Conservation (phyloP, 1,140 invertebrate genomes). For the Eriosoma lanigerum region DNA sequence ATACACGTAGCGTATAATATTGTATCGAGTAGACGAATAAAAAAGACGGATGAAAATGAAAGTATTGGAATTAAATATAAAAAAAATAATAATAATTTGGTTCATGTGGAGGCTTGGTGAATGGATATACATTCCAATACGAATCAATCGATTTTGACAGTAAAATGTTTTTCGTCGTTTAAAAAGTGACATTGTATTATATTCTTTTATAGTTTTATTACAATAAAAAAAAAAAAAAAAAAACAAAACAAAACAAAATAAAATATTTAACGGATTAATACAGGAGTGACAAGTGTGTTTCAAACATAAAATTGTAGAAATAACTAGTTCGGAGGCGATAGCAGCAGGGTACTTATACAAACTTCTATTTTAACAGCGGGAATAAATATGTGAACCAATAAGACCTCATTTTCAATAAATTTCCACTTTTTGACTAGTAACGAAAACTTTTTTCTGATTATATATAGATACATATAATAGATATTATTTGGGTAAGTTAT, state of each 20-base stretch:
- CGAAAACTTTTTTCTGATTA: too few relatives aligned
- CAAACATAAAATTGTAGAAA: slow-evolving; percentile 18
- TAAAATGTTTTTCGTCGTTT: slow-evolving; percentile 38
- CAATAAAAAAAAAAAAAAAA: slow-evolving; percentile 18
- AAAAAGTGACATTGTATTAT: slow-evolving; percentile 24
- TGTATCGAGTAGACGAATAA: neutral
- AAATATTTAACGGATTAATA: slow-evolving; percentile 38
- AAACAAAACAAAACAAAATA: too few relatives aligned
- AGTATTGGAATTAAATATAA: slow-evolving; percentile 12
- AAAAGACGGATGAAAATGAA: slow-evolving; percentile 25
- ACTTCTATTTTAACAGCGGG: slow-evolving; percentile 34
- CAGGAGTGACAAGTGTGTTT: slow-evolving; percentile 27
- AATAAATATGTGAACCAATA: slow-evolving; percentile 14
- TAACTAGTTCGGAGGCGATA: slow-evolving; percentile 7
- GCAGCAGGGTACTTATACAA: neutral
- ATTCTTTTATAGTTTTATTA: neutral
- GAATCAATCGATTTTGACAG: slow-evolving; percentile 38
- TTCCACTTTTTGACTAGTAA: too few relatives aligned
- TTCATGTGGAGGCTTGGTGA: neutral
- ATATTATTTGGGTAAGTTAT: too few relatives aligned
- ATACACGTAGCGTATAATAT: neutral
- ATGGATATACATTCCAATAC: slow-evolving; percentile 39
- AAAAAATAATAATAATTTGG: slow-evolving; percentile 7
- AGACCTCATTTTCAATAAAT: neutral
- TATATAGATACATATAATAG: too few relatives aligned